Percentiles rank a stretch among this genome's conserved stretches.
phyloP scores from a whole-genome alignment of 2,888 invertebrate genomes.

The Acanthosoma haemorrhoidale region DNA sequence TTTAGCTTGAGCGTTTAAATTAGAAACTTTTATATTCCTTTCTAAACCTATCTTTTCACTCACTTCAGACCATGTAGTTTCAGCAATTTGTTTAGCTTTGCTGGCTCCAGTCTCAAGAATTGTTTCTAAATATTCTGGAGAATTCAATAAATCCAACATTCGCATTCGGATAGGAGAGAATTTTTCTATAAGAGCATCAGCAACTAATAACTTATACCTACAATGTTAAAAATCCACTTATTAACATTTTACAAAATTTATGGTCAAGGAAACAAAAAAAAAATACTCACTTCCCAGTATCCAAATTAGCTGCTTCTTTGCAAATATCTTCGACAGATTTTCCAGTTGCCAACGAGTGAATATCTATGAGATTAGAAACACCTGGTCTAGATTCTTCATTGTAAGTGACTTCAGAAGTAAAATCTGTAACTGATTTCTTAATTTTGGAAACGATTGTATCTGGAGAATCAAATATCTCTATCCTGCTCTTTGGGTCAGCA shows the following conservation, averaged over 20 bases:
- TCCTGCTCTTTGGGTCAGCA: slow-evolving; percentile 65
- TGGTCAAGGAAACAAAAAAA: background rate
- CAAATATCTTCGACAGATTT: slow-evolving; percentile 63
- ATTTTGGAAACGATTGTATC: slow-evolving; percentile 66
- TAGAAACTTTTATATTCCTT: slow-evolving; percentile 29
- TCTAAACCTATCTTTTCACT: slow-evolving; percentile 55
- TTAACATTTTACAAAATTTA: background rate
- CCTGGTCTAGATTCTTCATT: slow-evolving; percentile 75
- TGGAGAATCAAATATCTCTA: slow-evolving; percentile 71
- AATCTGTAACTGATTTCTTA: slow-evolving; percentile 87
- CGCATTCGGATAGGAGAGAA: slow-evolving; percentile 63
- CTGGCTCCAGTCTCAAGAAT: slow-evolving; percentile 59
- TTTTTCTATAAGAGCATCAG: slow-evolving; percentile 65
- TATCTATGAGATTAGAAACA: slow-evolving; percentile 79
- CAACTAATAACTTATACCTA: slow-evolving; percentile 66
- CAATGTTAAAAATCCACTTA: slow-evolving; percentile 40
- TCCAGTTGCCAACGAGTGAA: slow-evolving; percentile 71
- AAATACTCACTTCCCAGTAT: slow-evolving; percentile 62
- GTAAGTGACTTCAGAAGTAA: slow-evolving; percentile 73
- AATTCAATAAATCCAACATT: slow-evolving; percentile 54
- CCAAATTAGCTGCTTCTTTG: slow-evolving; percentile 57
- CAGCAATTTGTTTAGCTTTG: slow-evolving; percentile 59
- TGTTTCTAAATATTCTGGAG: slow-evolving; percentile 58
- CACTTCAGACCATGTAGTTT: slow-evolving; percentile 59
- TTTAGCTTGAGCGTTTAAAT: background rate